Evolutionary conservation across 2,888 invertebrate species (phyloP).

Genomic region (Eubasilissa splendida): DNA sequence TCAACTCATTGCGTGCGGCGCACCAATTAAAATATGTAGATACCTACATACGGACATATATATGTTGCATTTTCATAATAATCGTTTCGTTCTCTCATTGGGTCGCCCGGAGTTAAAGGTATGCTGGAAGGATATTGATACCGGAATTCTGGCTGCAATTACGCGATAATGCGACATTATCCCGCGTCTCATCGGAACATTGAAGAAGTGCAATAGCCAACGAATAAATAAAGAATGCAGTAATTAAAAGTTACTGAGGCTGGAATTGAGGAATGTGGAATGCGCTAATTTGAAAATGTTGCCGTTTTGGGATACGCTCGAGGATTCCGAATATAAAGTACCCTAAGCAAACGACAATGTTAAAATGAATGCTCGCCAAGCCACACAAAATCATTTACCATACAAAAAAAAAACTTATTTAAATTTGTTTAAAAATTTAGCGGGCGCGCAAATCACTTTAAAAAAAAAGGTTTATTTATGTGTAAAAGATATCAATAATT

Average conservation of each 20-base stretch:
- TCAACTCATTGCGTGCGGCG: slow-evolving; percentile 13
- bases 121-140: slow-evolving; percentile 14
- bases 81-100: no score
- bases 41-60: no score
- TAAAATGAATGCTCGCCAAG: no score
- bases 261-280: background rate
- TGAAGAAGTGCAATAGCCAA: slow-evolving; percentile 9
- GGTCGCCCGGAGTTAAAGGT: no score
- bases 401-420: no score
- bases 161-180: slow-evolving; percentile 28
- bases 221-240: background rate
- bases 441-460: no score
- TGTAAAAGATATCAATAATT: no score
- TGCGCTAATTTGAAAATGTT: slow-evolving; percentile 4
- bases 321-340: background rate
- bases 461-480: no score
- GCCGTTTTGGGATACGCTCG: background rate
- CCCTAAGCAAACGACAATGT: no score
- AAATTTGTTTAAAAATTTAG: no score
- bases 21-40: slow-evolving; percentile 15
- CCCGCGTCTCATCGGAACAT: slow-evolving; percentile 21
- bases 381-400: no score
- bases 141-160: slow-evolving; percentile 25
- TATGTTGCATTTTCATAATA: no score
- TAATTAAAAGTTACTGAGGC: slow-evolving; percentile 5